Evolutionary conservation across 2,113 vertebrate species (phyloP).

Genomic region (Poeciliopsis prolifica): DNA sequence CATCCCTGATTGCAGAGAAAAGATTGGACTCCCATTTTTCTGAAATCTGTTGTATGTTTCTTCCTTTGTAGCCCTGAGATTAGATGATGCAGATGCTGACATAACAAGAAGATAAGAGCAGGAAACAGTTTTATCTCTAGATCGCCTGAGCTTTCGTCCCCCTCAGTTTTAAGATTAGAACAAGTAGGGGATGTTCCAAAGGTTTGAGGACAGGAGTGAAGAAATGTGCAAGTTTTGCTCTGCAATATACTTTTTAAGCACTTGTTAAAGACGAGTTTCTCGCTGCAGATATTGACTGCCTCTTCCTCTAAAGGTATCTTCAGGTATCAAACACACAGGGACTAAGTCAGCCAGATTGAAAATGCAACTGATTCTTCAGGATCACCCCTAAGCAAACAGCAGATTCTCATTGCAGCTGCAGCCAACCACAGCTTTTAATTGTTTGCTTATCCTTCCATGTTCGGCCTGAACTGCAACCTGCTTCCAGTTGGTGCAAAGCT

Average conservation of each 20-base stretch:
- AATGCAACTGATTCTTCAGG: slow-evolving; percentile 62
- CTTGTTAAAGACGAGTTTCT: neutral
- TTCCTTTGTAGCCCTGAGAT: slow-evolving; percentile 24
- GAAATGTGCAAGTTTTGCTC: neutral
- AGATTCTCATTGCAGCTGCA: slow-evolving; percentile 54
- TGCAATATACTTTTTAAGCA: neutral
- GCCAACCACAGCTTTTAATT: neutral
- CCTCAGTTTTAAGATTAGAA: neutral
- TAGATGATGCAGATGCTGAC: slow-evolving; percentile 29
- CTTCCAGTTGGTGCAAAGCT: slow-evolving; percentile 23
- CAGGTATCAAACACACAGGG: slow-evolving; percentile 56
- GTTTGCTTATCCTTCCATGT: slow-evolving; percentile 3
- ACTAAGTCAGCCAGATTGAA: slow-evolving; percentile 59
- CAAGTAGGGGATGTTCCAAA: neutral
- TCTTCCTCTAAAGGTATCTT: slow-evolving; percentile 47
- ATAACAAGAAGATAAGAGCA: slow-evolving; percentile 22
- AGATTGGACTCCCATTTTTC: slow-evolving; percentile 19
- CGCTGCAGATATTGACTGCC: slow-evolving; percentile 3
- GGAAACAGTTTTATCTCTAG: slow-evolving; percentile 29
- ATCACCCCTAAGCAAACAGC: slow-evolving; percentile 54
- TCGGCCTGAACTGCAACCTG: neutral
- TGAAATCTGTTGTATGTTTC: slow-evolving; percentile 17
- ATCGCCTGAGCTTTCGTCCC: slow-evolving; percentile 11
- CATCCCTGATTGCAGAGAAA: slow-evolving; percentile 34
- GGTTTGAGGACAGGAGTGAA: neutral